Evolutionary conservation across 2,113 vertebrate species (phyloP), one percentile per base, ranked within the genome.

Genomic region (Hystrix cristata): DNA sequence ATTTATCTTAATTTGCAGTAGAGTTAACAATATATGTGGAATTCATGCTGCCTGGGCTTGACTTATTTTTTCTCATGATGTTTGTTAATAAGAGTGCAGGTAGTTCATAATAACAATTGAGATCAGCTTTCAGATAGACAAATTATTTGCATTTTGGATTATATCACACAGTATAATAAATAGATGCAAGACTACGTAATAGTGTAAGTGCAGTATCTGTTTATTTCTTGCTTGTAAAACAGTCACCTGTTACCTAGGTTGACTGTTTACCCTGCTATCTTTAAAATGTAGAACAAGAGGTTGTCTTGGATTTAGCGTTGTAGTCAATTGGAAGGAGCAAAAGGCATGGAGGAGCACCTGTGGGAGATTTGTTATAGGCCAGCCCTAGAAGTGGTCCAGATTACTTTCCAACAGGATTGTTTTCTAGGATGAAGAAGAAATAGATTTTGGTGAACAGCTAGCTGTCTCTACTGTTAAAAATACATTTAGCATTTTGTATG

Each of bases 51-150:
- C 83, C 93, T 81, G 11, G 79, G 6, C 14, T 57, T 94, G n/a
- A 48, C 29, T 19, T 96, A 57, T 23, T 97, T 95, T 93, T 51
- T 87, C 67, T 85, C n/a, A n/a, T 87, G 31, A 72, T 95, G 79
- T 71, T 97, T 95, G 85, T 53, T 48, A 57, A 34, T 80, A 96
- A 94, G 55, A 96, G 60, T 85, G 13, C 5, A 94, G 38, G 15
- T 46, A 79, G 5, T 91, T 69, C 3, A 7, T 69, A 93, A 78
- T 57, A 88, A 76, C 43, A 59, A 16, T 51, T 55, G 48, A 86
- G 13, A n/a, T 82, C 34, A 46, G 5, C 8, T 81, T 89, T 88
- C 93, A 88, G 80, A 23, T n/a, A 10, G 38, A 29, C 64, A 81
- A 94, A 91, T 88, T 83, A 78, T 71, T 95, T 64, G 21, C 69